These are phyloP conservation scores for Daktulosphaira vitifoliae DNA, from an alignment of 1,140 invertebrate genomes.

Conservation along the genomic window DNA sequence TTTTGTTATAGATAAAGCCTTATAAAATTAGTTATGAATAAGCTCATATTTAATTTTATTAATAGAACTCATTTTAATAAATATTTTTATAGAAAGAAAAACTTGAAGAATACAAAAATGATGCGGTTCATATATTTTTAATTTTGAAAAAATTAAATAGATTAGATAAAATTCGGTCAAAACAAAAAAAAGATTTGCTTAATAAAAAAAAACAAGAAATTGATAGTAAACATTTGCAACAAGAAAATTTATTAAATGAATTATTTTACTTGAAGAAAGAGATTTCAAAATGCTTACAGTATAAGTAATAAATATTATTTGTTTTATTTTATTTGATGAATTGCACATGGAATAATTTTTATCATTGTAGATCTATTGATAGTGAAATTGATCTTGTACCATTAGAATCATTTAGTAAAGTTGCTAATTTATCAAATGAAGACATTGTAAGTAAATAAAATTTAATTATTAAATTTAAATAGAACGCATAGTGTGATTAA, in stretches of 20 bases:
- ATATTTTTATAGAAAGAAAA: constrained; percentile 19
- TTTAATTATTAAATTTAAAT: too few species aligned
- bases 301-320: not conserved
- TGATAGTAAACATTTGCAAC: constrained; percentile 29
- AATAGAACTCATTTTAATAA: too few species aligned
- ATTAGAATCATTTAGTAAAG: constrained; percentile 6
- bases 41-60: too few species aligned
- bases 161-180: constrained; percentile 27
- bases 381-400: constrained; percentile 25
- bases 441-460: not conserved
- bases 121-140: constrained; percentile 22
- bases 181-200: constrained; percentile 28
- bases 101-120: constrained; percentile 25
- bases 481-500: too few species aligned
- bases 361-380: constrained; percentile 18
- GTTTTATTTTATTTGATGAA: too few species aligned
- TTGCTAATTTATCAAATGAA: not conserved
- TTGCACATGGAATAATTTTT: too few species aligned
- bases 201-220: constrained; percentile 33
- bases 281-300: constrained; percentile 16
- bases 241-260: constrained; percentile 23
- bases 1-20: too few species aligned
- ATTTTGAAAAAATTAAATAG: constrained; percentile 29
- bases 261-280: constrained; percentile 29
- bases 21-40: too few species aligned